Percentiles rank a stretch among this genome's conserved stretches.
These are phyloP conservation scores for Eueremaeus valkanovi DNA, from an alignment of 2,888 invertebrate genomes.

Conservation along the genomic window DNA sequence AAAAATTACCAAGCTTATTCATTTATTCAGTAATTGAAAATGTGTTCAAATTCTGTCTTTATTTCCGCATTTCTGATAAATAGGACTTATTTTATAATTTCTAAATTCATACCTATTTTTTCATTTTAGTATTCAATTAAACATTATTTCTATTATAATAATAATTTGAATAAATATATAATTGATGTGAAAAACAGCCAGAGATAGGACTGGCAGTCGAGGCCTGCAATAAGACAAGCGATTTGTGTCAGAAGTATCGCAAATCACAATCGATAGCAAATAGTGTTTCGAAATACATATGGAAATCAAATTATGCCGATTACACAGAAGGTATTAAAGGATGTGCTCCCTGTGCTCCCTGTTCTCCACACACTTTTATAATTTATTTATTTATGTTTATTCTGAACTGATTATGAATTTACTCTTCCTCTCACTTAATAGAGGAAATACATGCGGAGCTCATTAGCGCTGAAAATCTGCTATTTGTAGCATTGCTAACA, in stretches of 20 bases:
- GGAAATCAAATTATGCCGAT: slow-evolving; percentile 68
- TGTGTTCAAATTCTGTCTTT: too few species aligned
- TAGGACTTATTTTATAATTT: too few species aligned
- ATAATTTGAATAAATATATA: too few species aligned
- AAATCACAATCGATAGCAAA: neutral
- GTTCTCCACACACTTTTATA: too few species aligned
- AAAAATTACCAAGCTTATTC: too few species aligned
- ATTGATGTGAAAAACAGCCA: too few species aligned
- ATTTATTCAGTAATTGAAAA: too few species aligned
- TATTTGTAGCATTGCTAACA: slow-evolving; percentile 80
- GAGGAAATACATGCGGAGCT: slow-evolving; percentile 88
- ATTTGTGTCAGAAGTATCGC: slow-evolving; percentile 32
- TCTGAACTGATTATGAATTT: slow-evolving; percentile 36
- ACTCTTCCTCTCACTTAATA: slow-evolving; percentile 44
- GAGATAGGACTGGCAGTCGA: slow-evolving; percentile 18
- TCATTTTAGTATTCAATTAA: too few species aligned
- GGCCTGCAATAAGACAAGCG: neutral
- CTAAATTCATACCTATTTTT: too few species aligned
- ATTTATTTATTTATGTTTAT: too few species aligned
- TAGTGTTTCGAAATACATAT: slow-evolving; percentile 48
- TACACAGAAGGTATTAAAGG: slow-evolving; percentile 62
- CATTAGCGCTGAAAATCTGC: slow-evolving; percentile 84
- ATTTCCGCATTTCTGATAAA: too few species aligned
- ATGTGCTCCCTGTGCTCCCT: neutral
- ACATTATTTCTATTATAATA: too few species aligned